These are phyloP conservation scores for Actinemys pallida DNA, from an alignment of 2,113 vertebrate species.

Conservation along the genomic window DNA sequence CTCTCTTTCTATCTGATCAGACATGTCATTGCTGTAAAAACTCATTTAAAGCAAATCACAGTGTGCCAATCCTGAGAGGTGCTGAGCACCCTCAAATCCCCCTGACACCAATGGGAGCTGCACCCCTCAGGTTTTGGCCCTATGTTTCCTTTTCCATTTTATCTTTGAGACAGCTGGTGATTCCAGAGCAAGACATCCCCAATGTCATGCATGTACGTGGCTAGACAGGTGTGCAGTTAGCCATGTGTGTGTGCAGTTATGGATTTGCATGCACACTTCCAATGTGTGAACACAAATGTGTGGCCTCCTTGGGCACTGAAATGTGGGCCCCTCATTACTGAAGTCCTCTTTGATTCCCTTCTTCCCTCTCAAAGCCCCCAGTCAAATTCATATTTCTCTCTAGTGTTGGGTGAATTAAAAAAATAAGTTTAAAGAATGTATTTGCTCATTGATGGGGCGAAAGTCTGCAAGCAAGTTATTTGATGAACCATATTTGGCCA, in stretches of 20 bases:
- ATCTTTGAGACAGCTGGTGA: background rate
- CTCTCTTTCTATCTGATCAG: background rate
- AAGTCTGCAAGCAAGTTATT: background rate
- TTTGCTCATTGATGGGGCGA: background rate
- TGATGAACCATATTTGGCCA: background rate
- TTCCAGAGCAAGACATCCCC: background rate
- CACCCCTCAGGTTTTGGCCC: background rate
- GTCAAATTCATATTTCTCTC: background rate
- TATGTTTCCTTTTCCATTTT: background rate
- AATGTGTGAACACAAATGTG: background rate
- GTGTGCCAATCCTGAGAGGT: background rate
- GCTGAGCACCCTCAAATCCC: background rate
- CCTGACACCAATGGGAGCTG: background rate
- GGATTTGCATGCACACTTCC: background rate
- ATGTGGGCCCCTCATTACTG: background rate
- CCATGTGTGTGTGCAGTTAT: background rate
- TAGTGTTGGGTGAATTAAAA: background rate
- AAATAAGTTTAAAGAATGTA: background rate
- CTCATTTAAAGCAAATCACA: background rate
- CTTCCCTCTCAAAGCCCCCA: background rate
- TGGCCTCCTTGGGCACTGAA: background rate
- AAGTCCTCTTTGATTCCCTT: background rate
- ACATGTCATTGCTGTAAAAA: background rate
- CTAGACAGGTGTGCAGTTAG: background rate
- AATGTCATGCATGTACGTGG: background rate